Evolutionary conservation across 2,888 invertebrate genomes (phyloP), one percentile per base, ranked within the genome.

Genomic region (Lycaena phlaeas): DNA sequence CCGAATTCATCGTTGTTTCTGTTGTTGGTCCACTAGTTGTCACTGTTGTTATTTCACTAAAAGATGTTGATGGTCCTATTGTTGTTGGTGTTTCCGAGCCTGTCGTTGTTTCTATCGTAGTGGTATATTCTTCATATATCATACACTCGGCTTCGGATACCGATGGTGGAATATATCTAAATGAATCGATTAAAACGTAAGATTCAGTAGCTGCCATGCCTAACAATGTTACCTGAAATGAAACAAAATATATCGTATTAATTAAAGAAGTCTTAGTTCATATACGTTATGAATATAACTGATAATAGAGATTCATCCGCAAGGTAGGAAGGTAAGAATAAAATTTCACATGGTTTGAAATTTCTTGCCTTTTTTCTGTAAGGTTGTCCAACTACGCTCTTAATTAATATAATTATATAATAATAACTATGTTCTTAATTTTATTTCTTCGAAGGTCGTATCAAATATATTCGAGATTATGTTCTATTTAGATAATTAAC

Each of bases 151-250:
- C 52, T 14, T 57, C 58, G 11, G 56, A 48, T 5, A 41, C 31
- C 2, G 17, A 36, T 2, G 60, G 60, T 2, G 63, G 57, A 26
- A 64, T 56, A 27, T 70, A 72, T 14, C 70, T 61, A 25, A 74
- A 65, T 10, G 75, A 70, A 47, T 71, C 71, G 0, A 75, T 48
- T 7, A 67, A 41, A 2, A 69, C 51, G 12, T 52, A 43, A 5
- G 68, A 63, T 9, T 39, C 43, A 3, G 40, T 29, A 2, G 52
- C 46, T 3, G 53, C 58, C 12, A 48, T 41, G 4, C 68, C 71
- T 51, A 64, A 56, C 6, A 74, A 51, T 3, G 58, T 57, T 28
- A 74, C 45, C 73, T 74, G 61, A 22, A 69, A 66, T 44, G 50
- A 51, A 29, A 28, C 10, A 9, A 27, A 3, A 4, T n/a, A 27